phyloP scores from a whole-genome alignment of 2,113 vertebrate genomes.

The Lophotis ruficrista region DNA sequence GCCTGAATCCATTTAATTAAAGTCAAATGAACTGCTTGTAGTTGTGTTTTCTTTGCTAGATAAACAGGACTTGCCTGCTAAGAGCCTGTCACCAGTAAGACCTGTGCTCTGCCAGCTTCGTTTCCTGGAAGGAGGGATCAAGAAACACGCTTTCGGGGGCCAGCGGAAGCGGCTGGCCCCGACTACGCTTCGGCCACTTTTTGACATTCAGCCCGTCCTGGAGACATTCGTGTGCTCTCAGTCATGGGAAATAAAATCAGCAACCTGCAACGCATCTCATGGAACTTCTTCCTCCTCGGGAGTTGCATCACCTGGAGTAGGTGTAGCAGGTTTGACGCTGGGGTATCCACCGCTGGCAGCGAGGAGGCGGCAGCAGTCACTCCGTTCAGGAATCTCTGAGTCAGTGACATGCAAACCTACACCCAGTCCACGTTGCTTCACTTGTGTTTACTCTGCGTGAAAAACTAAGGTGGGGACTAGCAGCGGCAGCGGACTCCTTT shows the following conservation, averaged over 20 bases:
- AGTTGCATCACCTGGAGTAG: conserved; percentile 27
- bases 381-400: conserved; percentile 68
- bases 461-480: conserved; percentile 55
- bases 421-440: conserved; percentile 62
- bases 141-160: background rate
- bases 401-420: conserved; percentile 63
- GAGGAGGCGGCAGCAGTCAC: conserved; percentile 17
- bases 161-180: background rate
- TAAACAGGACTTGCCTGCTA: conserved; percentile 68
- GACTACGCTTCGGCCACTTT: background rate
- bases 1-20: conserved; percentile 57
- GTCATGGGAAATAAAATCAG: background rate
- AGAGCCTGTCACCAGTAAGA: background rate
- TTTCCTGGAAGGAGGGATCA: conserved; percentile 38
- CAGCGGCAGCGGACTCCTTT: background rate
- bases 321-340: background rate
- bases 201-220: background rate
- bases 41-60: conserved; percentile 57
- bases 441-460: conserved; percentile 61
- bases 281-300: background rate
- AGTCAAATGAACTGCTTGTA: conserved; percentile 51
- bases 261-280: background rate
- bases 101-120: background rate
- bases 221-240: background rate
- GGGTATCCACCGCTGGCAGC: conserved; percentile 16